Evolutionary conservation across 2,113 vertebrate genomes (phyloP).

Genomic region (Phalacrocorax aristotelis): DNA sequence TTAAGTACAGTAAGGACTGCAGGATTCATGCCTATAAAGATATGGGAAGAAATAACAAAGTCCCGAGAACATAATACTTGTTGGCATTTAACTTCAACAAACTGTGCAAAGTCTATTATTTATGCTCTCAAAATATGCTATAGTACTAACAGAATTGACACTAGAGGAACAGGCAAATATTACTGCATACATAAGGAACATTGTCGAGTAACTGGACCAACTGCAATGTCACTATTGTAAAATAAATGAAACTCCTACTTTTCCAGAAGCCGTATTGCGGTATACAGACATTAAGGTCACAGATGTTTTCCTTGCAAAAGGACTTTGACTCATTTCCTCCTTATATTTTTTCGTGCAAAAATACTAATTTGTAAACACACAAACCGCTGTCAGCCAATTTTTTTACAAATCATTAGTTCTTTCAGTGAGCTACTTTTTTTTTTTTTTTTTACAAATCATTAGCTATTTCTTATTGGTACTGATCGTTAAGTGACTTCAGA

Average conservation of each 20-base stretch:
- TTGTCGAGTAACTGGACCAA: neutral
- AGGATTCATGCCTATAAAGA: neutral
- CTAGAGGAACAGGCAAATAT: slow-evolving; percentile 10
- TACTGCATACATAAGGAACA: neutral
- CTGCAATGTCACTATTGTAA: neutral
- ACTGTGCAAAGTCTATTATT: neutral
- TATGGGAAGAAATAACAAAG: neutral
- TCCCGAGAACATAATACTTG: accelerated
- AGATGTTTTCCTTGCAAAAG: neutral
- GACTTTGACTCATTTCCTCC: neutral
- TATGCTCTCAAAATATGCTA: neutral
- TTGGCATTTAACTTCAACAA: neutral
- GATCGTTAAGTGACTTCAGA: neutral
- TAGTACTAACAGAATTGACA: slow-evolving; percentile 12
- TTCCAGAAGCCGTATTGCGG: neutral
- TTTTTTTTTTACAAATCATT: neutral
- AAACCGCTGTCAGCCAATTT: neutral
- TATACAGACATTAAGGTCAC: neutral
- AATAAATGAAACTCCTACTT: neutral
- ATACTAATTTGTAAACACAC: neutral
- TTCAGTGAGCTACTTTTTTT: neutral
- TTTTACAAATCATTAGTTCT: neutral
- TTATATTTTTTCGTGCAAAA: neutral
- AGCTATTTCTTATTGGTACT: neutral
- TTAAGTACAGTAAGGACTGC: neutral